A percentile compares a stretch with the other conserved stretches of the same genome.
Evolutionary conservation across 1,140 invertebrate species (phyloP).

Genomic region (Paracyclopina nana): DNA sequence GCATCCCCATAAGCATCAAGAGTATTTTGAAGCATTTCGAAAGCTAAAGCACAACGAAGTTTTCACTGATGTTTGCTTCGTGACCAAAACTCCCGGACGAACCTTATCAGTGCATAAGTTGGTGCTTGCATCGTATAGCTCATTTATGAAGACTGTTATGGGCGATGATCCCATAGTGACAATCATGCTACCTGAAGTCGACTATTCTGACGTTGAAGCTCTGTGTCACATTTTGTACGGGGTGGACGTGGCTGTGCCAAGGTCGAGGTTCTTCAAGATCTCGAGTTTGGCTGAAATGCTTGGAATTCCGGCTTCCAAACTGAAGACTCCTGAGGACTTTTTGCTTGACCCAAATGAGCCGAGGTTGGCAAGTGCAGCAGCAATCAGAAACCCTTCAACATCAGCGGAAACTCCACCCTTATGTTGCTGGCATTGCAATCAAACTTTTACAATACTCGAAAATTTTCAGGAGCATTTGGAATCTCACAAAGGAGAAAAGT

Average conservation of each 20-base stretch:
- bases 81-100: background rate
- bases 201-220: background rate
- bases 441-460: background rate
- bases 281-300: background rate
- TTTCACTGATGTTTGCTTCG: background rate
- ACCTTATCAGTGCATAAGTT: background rate
- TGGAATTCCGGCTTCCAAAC: background rate
- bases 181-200: background rate
- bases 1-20: too few species aligned
- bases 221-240: background rate
- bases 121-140: background rate
- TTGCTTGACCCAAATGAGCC: too few species aligned
- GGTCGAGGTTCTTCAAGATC: background rate
- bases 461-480: background rate
- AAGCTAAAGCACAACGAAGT: background rate
- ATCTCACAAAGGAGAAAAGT: background rate
- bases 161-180: too few species aligned
- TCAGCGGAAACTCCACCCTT: too few species aligned
- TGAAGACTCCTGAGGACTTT: too few species aligned
- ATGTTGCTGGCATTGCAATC: constrained; percentile 10
- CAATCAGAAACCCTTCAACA: too few species aligned
- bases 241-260: background rate
- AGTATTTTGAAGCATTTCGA: background rate
- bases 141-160: background rate
- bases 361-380: too few species aligned